These are phyloP conservation scores for Agrilus biguttatus DNA, from an alignment of 2,888 invertebrate species.

Conservation along the genomic window DNA sequence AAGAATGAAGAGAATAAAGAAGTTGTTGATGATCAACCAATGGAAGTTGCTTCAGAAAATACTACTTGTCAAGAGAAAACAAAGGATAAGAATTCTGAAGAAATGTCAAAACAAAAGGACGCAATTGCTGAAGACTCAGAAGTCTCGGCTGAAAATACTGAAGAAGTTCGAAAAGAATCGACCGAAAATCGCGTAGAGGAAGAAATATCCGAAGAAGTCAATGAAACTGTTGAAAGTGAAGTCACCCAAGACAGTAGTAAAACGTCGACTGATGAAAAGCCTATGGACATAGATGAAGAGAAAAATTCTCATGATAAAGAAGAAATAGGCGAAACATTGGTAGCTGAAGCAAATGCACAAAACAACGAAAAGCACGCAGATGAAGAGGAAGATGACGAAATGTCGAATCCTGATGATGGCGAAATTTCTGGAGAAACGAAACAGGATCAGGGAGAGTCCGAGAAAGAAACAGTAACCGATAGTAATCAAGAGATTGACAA, in stretches of 20 bases:
- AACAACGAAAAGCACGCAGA: neutral
- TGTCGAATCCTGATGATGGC: neutral
- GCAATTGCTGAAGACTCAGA: conserved; percentile 1
- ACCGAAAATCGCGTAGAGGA: neutral
- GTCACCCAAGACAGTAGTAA: neutral
- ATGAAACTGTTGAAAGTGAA: conserved; percentile 1
- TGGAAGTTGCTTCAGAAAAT: conserved; percentile 1
- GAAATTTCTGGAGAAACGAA: conserved; percentile 2
- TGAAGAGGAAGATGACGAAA: conserved; percentile 4
- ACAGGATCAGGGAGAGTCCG: conserved; percentile 2
- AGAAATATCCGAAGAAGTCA: neutral
- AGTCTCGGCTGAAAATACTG: conserved; percentile 1
- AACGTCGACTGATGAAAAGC: neutral
- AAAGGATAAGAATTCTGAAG: conserved; percentile 1
- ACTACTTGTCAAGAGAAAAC: conserved; percentile 2
- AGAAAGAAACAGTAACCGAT: conserved; percentile 1
- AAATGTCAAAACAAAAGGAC: conserved; percentile 1
- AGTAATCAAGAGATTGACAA: conserved; percentile 4
- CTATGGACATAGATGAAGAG: conserved; percentile 1
- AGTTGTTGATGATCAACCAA: neutral
- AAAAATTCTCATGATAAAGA: neutral
- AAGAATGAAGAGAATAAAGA: conserved; percentile 3
- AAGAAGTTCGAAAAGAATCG: neutral
- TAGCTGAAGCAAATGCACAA: neutral
- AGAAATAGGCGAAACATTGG: neutral